Base-by-base conservation (phyloP, 2,113 vertebrate species). In the Mohoua ochrocephala region DNA sequence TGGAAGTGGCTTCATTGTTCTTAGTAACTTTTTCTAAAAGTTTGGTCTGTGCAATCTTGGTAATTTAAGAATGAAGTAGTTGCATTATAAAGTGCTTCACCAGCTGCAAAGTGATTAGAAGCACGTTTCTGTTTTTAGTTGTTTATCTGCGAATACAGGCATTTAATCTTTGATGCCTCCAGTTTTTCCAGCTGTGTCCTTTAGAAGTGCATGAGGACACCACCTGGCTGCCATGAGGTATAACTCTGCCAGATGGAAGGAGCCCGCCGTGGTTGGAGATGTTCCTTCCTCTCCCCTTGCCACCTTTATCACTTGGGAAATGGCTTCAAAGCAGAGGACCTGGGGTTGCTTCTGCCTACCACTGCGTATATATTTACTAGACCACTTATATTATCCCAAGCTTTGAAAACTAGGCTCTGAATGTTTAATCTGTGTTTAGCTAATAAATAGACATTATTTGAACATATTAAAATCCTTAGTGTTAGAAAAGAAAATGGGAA, bases 171-270 rank as follows among this genome's bases (percentile, higher is more conserved):
- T 45, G 90, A 37, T 77, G 91, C 56, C 35, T 28, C 42, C 37
- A 3, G 39, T 86, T 88, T 92, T 84, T 71, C 85, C 94, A 89
- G 92, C 92, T 93, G 92, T 45, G 76, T 31, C 84, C 73, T 7
- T 0, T 75, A 88, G 83, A 37, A 42, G 88, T 65, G 83, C 95
- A 76, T 37, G 96, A 89, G 93, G 96, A 92, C 96, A 87, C 95
- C 96, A 91, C 64, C 96, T 93, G 96, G 96, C 95, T 87, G 88
- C 61, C 10, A 11, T 11, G 91, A 65, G 93, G 49, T 96, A 28
- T 21, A 87, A 24, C 95, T 81, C 76, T 33, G 7, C 50, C 96
- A 88, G 68, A 86, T 86, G 93, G 87, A 63, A 42, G 4, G 27
- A 57, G 45, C 47, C 57, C 7, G 7, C 6, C 0, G 17, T 20